Evolutionary conservation across 1,140 invertebrate species (phyloP).

Genomic region (Drosophila triauraria): DNA sequence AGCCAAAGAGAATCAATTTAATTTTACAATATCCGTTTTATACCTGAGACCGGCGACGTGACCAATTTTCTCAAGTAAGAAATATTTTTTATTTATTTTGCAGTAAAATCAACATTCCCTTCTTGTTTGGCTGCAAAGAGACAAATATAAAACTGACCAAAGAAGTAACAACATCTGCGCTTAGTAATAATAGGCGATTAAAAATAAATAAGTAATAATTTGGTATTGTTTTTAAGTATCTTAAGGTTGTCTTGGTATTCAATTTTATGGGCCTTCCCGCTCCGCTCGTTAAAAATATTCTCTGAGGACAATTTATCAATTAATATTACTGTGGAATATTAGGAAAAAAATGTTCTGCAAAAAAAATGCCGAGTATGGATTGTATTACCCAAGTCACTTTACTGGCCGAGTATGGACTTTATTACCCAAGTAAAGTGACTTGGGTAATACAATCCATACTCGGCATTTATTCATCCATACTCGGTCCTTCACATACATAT

Average conservation of each 20-base stretch:
- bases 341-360: background rate
- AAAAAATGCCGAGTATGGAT: too few species aligned
- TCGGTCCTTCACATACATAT: too few species aligned
- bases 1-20: slow-evolving; percentile 69
- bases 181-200: slow-evolving; percentile 56
- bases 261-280: slow-evolving; percentile 1
- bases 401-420: too few species aligned
- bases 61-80: slow-evolving; percentile 79
- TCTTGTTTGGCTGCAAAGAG: background rate
- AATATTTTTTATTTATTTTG: slow-evolving; percentile 77
- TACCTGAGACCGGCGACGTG: slow-evolving; percentile 74
- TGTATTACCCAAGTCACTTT: too few species aligned
- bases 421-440: too few species aligned
- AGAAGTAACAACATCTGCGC: slow-evolving; percentile 36
- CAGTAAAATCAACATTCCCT: slow-evolving; percentile 63
- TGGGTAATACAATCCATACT: too few species aligned
- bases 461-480: too few species aligned
- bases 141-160: slow-evolving; percentile 10
- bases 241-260: background rate
- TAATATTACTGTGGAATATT: background rate
- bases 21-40: slow-evolving; percentile 83
- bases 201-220: slow-evolving; percentile 81
- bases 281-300: background rate
- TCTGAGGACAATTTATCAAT: background rate
- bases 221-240: slow-evolving; percentile 50